A percentile compares a stretch with the other conserved stretches of the same genome.
Conservation (phyloP, 2,888 invertebrate species). For the Lepeophtheirus nordmannii region DNA sequence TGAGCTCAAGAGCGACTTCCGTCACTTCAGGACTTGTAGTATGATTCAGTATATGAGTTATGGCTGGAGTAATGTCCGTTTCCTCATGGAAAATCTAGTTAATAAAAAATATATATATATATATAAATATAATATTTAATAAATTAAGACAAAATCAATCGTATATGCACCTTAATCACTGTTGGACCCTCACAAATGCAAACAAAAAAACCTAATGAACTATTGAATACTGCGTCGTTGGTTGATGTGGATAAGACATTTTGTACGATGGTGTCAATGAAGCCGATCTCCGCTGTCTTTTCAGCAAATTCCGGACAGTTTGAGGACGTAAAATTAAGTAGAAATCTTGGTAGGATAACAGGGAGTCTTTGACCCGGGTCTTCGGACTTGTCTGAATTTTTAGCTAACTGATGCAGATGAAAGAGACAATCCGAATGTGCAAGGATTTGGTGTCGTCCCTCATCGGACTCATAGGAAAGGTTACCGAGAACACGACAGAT, state of each 20-base stretch:
- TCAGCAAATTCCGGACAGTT: not conserved
- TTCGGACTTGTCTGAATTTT: not conserved
- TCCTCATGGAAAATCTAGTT: not conserved
- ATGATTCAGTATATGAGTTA: slow-evolving; percentile 7
- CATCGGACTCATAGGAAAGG: slow-evolving; percentile 10
- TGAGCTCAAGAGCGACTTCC: not conserved
- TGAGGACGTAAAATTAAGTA: slow-evolving; percentile 11
- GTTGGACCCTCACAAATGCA: not conserved
- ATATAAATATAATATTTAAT: too few relatives aligned
- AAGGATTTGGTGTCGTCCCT: slow-evolving; percentile 17
- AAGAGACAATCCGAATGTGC: not conserved
- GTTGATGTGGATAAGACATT: slow-evolving; percentile 10
- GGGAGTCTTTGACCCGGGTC: slow-evolving; percentile 20
- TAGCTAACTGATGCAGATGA: not conserved
- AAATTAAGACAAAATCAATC: too few relatives aligned
- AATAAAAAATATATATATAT: too few relatives aligned
- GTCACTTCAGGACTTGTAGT: slow-evolving; percentile 18
- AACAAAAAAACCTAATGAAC: slow-evolving; percentile 7
- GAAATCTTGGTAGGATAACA: slow-evolving; percentile 18
- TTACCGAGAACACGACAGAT: slow-evolving; percentile 18
- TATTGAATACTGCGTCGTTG: slow-evolving; percentile 23
- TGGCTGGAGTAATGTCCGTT: slow-evolving; percentile 3
- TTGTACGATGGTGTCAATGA: not conserved
- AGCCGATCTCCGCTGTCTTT: not conserved
- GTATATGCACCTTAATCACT: not conserved